These are phyloP conservation scores for Pogonomyrmex californicus DNA, from an alignment of 1,140 invertebrate genomes.

Conservation along the genomic window DNA sequence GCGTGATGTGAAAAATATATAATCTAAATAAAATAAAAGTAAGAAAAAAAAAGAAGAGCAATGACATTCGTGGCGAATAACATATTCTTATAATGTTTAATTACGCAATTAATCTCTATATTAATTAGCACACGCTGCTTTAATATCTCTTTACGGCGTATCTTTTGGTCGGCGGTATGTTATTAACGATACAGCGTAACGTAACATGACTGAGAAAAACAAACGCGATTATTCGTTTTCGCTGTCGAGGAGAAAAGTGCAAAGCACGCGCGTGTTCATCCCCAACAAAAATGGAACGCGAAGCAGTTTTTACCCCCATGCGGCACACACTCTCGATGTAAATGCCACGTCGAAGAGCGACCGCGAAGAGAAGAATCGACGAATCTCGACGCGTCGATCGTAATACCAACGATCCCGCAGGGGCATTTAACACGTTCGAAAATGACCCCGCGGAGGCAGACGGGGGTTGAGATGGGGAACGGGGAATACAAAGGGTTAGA, in stretches of 20 bases:
- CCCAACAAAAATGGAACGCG: constrained; percentile 47
- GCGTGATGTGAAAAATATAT: background rate
- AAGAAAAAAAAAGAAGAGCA: background rate
- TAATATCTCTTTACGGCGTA: constrained; percentile 6
- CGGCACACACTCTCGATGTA: constrained; percentile 30
- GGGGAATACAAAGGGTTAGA: constrained; percentile 54
- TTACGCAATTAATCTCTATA: background rate
- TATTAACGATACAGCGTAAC: constrained; percentile 2
- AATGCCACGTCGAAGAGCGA: constrained; percentile 44
- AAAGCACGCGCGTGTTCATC: constrained; percentile 23
- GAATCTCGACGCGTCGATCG: constrained; percentile 54
- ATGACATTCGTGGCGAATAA: background rate
- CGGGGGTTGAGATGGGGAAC: background rate
- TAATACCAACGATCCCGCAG: constrained; percentile 43
- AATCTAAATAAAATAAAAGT: background rate
- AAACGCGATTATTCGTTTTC: constrained; percentile 46
- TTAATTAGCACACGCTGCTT: constrained; percentile 13
- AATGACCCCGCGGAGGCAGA: constrained; percentile 44
- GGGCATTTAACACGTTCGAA: constrained; percentile 61
- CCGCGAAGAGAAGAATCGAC: constrained; percentile 47
- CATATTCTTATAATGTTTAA: constrained; percentile 7
- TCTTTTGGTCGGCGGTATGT: background rate
- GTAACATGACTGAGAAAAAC: constrained; percentile 2
- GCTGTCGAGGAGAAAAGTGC: constrained; percentile 7
- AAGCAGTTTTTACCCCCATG: constrained; percentile 4